Conservation (phyloP, 2,888 invertebrate genomes). For the Kuschelorhynchus macadamiae region DNA sequence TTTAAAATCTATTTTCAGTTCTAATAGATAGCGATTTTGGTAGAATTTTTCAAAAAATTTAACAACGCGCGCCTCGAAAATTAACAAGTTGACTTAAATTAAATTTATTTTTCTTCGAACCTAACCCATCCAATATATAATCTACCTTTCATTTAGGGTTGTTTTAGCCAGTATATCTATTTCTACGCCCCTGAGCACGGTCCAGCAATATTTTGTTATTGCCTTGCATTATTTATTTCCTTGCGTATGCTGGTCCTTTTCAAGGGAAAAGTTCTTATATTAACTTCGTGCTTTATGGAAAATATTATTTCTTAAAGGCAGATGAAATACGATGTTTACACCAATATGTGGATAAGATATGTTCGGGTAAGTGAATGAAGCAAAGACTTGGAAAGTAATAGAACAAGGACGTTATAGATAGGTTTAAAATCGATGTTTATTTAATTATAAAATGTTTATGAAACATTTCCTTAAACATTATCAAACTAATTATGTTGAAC, state of each 20-base stretch:
- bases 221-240: constrained; percentile 52
- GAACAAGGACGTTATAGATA: no score
- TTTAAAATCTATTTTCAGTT: no score
- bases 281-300: constrained; percentile 48
- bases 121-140: background rate
- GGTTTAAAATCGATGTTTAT: no score
- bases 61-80: no score
- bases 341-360: background rate
- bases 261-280: constrained; percentile 49
- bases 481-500: no score
- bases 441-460: no score
- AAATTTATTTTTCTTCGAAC: no score
- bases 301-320: constrained; percentile 38
- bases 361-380: background rate
- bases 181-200: constrained; percentile 38
- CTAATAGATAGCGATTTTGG: no score
- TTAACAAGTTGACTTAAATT: no score
- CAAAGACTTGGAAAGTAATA: background rate
- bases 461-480: no score
- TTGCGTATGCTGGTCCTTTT: constrained; percentile 48
- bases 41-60: no score
- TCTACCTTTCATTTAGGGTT: background rate
- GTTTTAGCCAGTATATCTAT: no score
- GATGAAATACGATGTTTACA: constrained; percentile 21
- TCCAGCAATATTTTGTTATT: constrained; percentile 52